Base-by-base conservation (phyloP, 2,888 invertebrate species). In the Dicycla oo region DNA sequence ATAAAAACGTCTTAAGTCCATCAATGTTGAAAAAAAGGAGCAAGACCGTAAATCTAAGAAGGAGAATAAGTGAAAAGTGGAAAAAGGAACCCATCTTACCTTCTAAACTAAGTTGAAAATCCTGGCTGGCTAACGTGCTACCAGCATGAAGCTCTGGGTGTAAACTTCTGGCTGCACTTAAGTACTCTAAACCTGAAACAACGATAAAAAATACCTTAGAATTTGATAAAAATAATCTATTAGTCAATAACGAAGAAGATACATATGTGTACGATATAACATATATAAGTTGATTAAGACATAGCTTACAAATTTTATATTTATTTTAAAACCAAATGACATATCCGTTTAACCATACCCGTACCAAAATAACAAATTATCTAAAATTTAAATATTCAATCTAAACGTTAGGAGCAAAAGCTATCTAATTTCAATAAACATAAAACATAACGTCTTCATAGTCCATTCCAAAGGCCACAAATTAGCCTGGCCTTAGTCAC, bases 81-180 rank as follows among this genome's bases (percentile, higher is more conserved):
- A 47, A 7, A 7, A 45, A 45, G 45, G 45, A 20, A 47, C 5
- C 8, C 6, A n/a, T 47, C 96, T 96, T 96, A 98, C 98, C 98
- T 95, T 99, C 99, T 94, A 99, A 97, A 90, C 99, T 98, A 90
- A 99, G 98, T 83, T 98, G 98, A 88, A 99, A 98, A 88, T 99
- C 99, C 78, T 98, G 98, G 88, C 98, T 98, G 61, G 98, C 98
- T 83, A 98, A 96, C 70, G 98, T 97, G 84, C 97, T 97, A 78
- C 97, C 97, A 54, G 96, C 96, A 76, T 97, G 97, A 54, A 97
- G 94, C 84, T 97, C 97, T 43, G 97, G 97, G 75, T 97, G 97
- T 56, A 97, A 92, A 86, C 96, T 95, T 78, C 95, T 90, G 2
- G 96, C 96, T 60, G 96, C 96, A 86, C 93, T 96, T 80, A 96